phyloP scores from a whole-genome alignment of 2,888 invertebrate species.

The Rosalia funebris region DNA sequence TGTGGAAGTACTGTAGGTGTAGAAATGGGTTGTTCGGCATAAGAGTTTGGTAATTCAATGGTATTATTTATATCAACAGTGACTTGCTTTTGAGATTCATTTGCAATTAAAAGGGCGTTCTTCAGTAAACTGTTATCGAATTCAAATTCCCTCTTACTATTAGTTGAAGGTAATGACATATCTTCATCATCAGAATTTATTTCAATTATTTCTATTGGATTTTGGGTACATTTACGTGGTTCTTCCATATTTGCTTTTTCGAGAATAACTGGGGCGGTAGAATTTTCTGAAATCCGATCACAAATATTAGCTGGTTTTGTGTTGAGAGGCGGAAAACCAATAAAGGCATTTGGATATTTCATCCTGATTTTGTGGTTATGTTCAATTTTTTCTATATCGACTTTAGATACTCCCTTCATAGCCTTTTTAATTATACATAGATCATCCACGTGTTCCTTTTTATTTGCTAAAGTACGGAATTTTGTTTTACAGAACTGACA shows the following conservation, averaged over 20 bases:
- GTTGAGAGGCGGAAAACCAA: constrained; percentile 11
- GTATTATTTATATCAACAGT: too few relatives aligned
- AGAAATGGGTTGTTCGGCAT: too few relatives aligned
- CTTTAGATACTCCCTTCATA: constrained; percentile 30
- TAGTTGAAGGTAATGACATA: neutral
- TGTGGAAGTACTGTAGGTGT: too few relatives aligned
- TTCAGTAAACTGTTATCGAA: neutral
- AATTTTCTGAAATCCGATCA: too few relatives aligned
- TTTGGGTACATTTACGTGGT: too few relatives aligned
- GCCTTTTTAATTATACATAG: constrained; percentile 37
- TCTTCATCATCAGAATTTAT: neutral
- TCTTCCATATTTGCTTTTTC: neutral
- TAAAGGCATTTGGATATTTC: constrained; percentile 40
- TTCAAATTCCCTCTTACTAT: too few relatives aligned
- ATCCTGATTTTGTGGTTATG: constrained; percentile 32
- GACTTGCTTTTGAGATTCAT: too few relatives aligned
- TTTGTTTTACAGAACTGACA: constrained; percentile 46
- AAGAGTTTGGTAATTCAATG: too few relatives aligned
- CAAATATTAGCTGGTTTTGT: too few relatives aligned
- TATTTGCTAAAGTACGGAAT: constrained; percentile 36
- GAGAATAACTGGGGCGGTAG: too few relatives aligned
- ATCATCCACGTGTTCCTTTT: constrained; percentile 39
- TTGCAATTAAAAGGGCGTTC: neutral
- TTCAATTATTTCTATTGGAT: neutral
- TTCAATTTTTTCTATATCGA: constrained; percentile 40